Evolutionary conservation across 2,113 vertebrate genomes (phyloP).

Genomic region (Rhea pennata): DNA sequence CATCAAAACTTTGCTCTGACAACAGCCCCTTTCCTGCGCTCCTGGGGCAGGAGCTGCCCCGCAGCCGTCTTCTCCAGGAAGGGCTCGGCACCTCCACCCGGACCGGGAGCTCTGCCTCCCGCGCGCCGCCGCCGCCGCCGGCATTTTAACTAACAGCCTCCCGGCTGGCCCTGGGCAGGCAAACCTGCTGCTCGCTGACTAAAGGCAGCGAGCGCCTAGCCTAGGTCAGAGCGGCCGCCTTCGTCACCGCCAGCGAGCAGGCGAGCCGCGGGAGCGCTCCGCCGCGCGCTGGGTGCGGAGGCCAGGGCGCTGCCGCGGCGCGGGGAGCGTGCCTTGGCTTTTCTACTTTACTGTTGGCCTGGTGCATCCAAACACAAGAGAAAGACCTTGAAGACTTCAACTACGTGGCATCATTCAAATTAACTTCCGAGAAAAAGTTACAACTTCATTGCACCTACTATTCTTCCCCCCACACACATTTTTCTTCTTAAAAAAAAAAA

Average conservation of each 20-base stretch:
- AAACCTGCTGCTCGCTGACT: not conserved
- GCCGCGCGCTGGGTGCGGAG: no score
- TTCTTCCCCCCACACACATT: no score
- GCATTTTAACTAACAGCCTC: not conserved
- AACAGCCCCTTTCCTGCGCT: accelerated
- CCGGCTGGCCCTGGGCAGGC: not conserved
- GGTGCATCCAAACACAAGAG: not conserved
- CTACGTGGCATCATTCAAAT: not conserved
- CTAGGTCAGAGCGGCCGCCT: not conserved
- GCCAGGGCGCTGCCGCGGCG: no score
- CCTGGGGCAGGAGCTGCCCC: not conserved
- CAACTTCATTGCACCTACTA: no score
- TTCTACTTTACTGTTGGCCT: not conserved
- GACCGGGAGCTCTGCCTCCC: accelerated
- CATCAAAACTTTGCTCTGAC: not conserved
- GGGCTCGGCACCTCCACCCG: not conserved
- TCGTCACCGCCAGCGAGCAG: not conserved
- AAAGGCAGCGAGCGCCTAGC: not conserved
- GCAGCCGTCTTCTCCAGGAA: not conserved
- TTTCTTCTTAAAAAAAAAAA: no score
- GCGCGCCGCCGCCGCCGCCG: not conserved
- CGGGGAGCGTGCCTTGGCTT: not conserved
- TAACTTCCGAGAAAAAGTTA: not conserved
- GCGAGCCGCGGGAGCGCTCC: no score
- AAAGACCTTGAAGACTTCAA: not conserved